These are phyloP conservation scores for Euglossa dilemma DNA, from an alignment of 1,140 invertebrate species.

Conservation along the genomic window DNA sequence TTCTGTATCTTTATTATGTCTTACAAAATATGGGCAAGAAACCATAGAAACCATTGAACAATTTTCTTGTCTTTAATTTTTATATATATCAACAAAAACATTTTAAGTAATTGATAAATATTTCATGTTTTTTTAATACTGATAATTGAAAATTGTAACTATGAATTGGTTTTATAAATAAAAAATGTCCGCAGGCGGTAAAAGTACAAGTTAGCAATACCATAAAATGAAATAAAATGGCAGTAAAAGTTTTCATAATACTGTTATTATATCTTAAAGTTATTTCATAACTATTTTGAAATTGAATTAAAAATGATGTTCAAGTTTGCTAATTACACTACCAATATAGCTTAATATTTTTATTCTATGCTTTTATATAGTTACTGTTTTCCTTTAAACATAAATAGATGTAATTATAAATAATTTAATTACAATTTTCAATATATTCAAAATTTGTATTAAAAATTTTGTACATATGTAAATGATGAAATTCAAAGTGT, in stretches of 20 bases:
- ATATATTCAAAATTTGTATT: not conserved
- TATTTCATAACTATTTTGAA: slow-evolving; percentile 1
- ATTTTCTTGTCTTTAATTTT: not conserved
- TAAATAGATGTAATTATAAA: slow-evolving; percentile 4
- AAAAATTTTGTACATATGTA: slow-evolving; percentile 18
- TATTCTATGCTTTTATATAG: slow-evolving; percentile 4
- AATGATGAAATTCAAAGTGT: slow-evolving; percentile 8
- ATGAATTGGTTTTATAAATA: not conserved
- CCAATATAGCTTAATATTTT: not conserved
- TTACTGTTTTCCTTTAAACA: not conserved
- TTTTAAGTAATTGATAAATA: not conserved
- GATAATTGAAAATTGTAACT: no score
- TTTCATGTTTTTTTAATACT: no score
- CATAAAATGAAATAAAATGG: not conserved
- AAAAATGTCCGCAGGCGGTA: slow-evolving; percentile 12
- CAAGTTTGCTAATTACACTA: not conserved
- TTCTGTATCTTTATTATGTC: not conserved
- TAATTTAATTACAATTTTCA: slow-evolving; percentile 18
- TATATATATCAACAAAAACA: not conserved
- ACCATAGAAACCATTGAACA: not conserved
- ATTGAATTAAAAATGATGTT: not conserved
- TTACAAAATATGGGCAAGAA: not conserved
- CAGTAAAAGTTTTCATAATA: not conserved
- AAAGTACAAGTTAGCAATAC: slow-evolving; percentile 32
- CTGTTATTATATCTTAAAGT: not conserved